phyloP scores from a whole-genome alignment of 2,113 vertebrate genomes.

The Osmerus mordax region DNA sequence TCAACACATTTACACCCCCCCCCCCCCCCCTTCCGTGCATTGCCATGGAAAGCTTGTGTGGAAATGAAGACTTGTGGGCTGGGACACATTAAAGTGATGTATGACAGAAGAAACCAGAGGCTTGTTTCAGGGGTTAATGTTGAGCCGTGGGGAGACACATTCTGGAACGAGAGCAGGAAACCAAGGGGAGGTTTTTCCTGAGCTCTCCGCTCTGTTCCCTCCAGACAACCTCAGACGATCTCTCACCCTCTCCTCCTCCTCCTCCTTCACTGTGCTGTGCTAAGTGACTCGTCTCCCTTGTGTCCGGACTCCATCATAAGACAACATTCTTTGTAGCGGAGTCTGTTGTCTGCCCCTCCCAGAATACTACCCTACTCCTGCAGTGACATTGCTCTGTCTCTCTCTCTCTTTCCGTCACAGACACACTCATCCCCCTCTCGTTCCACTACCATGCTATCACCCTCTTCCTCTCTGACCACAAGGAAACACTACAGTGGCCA shows the following conservation, averaged over 20 bases:
- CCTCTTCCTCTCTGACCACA: conserved; percentile 2
- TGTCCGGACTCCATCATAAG: neutral
- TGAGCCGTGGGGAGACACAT: neutral
- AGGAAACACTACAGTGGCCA: neutral
- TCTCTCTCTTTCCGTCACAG: conserved; percentile 1
- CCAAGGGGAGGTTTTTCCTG: neutral
- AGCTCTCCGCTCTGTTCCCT: neutral
- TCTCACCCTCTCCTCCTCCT: neutral
- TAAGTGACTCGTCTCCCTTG: neutral
- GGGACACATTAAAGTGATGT: conserved; percentile 29
- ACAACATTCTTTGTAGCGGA: neutral
- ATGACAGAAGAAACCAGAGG: neutral
- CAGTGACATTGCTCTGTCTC: neutral
- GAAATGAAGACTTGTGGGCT: conserved; percentile 22
- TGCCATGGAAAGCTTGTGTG: conserved; percentile 27
- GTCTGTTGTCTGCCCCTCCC: neutral
- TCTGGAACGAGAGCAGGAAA: neutral
- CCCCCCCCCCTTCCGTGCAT: conserved; percentile 13
- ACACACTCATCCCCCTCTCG: neutral
- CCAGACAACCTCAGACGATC: neutral
- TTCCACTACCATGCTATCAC: neutral
- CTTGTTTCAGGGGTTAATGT: conserved; percentile 5
- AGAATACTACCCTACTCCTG: neutral
- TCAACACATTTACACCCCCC: conserved; percentile 34
- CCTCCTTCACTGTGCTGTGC: neutral